phyloP scores from a whole-genome alignment of 2,888 invertebrate genomes.

The Alloscopus bannaensis region DNA sequence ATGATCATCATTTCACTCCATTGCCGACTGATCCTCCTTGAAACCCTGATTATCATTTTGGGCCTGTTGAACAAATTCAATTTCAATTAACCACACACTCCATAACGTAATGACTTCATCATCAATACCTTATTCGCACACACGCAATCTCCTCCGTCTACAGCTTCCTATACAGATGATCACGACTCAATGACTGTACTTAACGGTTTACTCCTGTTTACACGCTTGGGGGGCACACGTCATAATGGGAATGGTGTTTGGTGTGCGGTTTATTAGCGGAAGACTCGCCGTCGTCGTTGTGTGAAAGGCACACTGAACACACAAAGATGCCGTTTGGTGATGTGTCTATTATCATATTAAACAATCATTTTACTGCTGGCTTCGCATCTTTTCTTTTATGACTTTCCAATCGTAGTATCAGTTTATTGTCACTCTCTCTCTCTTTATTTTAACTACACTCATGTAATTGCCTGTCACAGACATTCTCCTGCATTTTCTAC shows the following conservation, averaged over 20 bases:
- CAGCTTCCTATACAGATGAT: no score
- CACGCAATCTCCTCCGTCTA: no score
- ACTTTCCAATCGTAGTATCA: slow-evolving; percentile 55
- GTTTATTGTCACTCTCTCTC: slow-evolving; percentile 37
- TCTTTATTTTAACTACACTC: neutral
- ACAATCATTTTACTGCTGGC: slow-evolving; percentile 48
- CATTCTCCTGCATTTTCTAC: neutral
- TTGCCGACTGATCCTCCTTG: slow-evolving; percentile 63
- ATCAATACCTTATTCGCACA: slow-evolving; percentile 16
- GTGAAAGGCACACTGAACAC: no score
- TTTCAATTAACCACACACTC: slow-evolving; percentile 72
- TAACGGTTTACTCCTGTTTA: no score
- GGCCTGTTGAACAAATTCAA: slow-evolving; percentile 68
- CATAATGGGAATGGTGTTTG: no score
- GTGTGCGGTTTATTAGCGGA: no score
- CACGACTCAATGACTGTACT: no score
- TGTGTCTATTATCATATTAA: slow-evolving; percentile 48
- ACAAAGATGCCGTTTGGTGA: neutral
- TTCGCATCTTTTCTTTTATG: slow-evolving; percentile 44
- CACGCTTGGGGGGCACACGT: no score
- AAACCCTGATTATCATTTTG: slow-evolving; percentile 10
- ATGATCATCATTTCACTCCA: slow-evolving; percentile 63
- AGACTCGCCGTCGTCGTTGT: no score
- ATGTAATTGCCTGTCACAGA: neutral
- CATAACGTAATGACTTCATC: slow-evolving; percentile 70